phyloP scores from a whole-genome alignment of 2,113 vertebrate genomes.

The Erythrocercus mccallii region DNA sequence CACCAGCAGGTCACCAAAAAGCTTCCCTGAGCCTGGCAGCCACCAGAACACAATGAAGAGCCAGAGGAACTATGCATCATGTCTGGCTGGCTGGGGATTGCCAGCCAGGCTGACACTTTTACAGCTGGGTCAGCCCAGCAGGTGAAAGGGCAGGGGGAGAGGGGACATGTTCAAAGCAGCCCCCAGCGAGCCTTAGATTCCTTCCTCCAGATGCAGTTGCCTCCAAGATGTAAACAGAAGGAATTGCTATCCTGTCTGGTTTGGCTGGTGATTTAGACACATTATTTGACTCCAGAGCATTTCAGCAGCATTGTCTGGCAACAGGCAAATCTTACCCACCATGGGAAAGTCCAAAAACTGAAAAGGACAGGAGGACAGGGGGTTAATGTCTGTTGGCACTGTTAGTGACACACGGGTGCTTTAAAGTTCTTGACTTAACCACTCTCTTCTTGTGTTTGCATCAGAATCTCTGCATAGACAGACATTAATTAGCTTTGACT shows the following conservation, averaged over 20 bases:
- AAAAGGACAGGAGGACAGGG: background rate
- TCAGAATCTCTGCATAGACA: slow-evolving; percentile 11
- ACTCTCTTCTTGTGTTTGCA: background rate
- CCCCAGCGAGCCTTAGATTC: background rate
- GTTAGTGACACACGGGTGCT: background rate
- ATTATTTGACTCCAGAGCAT: background rate
- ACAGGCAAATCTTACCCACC: background rate
- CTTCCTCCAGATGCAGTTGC: slow-evolving; percentile 4
- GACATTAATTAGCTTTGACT: slow-evolving; percentile 49
- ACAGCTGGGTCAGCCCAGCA: background rate
- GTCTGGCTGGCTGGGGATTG: background rate
- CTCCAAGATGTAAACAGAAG: slow-evolving; percentile 1
- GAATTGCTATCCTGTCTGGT: background rate
- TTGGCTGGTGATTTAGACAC: background rate
- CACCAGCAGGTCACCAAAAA: background rate
- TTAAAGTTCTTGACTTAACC: background rate
- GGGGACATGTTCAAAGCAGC: background rate
- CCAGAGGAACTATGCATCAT: background rate
- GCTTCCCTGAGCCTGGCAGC: background rate
- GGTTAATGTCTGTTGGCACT: background rate
- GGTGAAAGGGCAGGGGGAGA: background rate
- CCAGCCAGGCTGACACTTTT: slow-evolving; percentile 20
- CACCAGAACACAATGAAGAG: background rate
- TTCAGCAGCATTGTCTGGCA: background rate
- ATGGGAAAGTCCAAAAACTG: background rate